phyloP scores from a whole-genome alignment of 2,113 vertebrate genomes.

The Notechis scutatus region DNA sequence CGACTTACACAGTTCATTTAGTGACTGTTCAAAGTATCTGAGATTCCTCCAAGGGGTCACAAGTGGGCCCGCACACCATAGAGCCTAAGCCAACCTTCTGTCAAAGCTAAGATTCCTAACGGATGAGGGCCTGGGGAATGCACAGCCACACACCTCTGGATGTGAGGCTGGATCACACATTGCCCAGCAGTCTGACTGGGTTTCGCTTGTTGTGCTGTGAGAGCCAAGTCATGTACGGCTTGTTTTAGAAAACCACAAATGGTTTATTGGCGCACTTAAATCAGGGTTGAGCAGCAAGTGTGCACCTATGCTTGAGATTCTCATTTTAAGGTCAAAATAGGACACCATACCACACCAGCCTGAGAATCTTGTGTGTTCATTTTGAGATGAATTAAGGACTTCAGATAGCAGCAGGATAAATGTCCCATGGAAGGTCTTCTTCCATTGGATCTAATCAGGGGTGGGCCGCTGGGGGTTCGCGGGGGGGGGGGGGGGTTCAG shows the following conservation, averaged over 20 bases:
- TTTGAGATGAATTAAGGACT: slow-evolving; percentile 63
- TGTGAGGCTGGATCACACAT: not conserved
- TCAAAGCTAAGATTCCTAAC: not conserved
- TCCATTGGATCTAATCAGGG: not conserved
- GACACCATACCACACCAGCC: not conserved
- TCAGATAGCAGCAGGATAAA: slow-evolving; percentile 45
- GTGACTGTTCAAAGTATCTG: not conserved
- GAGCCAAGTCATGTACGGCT: not conserved
- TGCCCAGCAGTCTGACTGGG: not conserved
- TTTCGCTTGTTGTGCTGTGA: not conserved
- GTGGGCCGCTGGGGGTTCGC: too few species aligned
- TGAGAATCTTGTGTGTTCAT: not conserved
- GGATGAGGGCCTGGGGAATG: not conserved
- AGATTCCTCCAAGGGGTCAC: not conserved
- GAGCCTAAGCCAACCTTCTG: not conserved
- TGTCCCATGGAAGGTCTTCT: slow-evolving; percentile 23
- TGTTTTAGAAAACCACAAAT: not conserved
- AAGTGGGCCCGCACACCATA: not conserved
- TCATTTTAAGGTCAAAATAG: not conserved
- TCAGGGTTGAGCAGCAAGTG: not conserved
- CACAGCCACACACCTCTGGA: not conserved
- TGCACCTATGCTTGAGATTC: not conserved
- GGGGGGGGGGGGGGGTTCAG: too few species aligned
- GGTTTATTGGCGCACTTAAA: not conserved
- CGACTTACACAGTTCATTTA: not conserved